Conservation (phyloP, 2,888 invertebrate genomes). For the Ashinkailepas kermadecensis region DNA sequence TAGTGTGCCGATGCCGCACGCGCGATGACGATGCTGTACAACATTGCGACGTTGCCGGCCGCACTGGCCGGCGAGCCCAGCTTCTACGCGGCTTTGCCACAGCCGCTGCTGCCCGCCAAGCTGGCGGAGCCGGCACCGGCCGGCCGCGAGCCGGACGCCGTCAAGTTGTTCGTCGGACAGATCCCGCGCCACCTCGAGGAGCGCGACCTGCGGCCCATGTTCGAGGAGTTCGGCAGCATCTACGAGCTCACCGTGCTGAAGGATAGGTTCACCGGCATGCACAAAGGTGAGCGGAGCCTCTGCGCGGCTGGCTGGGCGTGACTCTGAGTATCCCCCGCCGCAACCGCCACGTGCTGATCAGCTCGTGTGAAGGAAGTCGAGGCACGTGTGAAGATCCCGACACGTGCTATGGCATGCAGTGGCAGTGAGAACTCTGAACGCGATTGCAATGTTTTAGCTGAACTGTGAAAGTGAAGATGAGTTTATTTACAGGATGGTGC, state of each 20-base stretch:
- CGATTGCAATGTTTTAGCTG: too few species aligned
- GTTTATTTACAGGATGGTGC: too few species aligned
- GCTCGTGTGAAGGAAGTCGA: too few species aligned
- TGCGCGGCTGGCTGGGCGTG: too few species aligned
- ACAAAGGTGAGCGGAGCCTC: slow-evolving; percentile 54
- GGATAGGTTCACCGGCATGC: slow-evolving; percentile 91
- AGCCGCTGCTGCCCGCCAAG: slow-evolving; percentile 19
- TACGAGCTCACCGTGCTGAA: slow-evolving; percentile 90
- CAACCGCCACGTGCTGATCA: not conserved
- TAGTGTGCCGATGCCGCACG: too few species aligned
- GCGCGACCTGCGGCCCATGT: slow-evolving; percentile 77
- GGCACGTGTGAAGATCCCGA: too few species aligned
- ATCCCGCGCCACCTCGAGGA: slow-evolving; percentile 85
- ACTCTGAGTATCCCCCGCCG: not conserved
- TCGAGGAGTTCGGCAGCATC: slow-evolving; percentile 86
- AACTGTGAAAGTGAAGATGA: too few species aligned
- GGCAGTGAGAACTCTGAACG: too few species aligned
- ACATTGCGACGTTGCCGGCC: slow-evolving; percentile 1
- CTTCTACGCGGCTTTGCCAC: not conserved
- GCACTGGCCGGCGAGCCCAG: not conserved
- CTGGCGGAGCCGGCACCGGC: slow-evolving; percentile 34
- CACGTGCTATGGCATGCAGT: too few species aligned
- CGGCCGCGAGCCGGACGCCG: slow-evolving; percentile 50
- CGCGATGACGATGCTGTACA: not conserved
- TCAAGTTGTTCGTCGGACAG: slow-evolving; percentile 87